phyloP scores from a whole-genome alignment of 2,797 vertebrate species.

The Poeciliopsis gracilis region DNA sequence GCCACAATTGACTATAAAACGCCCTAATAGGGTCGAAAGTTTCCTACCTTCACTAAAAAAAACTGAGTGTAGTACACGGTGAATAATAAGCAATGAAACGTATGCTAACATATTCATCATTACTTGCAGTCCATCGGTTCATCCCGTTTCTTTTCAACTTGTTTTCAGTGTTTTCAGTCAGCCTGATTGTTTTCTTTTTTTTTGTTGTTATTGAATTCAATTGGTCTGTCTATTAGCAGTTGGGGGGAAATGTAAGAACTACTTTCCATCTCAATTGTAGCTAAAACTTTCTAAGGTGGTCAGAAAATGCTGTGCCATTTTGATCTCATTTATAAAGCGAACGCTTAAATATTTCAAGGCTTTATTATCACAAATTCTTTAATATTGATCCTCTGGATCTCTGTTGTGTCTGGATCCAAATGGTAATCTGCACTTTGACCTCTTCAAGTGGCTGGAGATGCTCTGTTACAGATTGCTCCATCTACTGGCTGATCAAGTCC shows the following conservation, averaged over 20 bases:
- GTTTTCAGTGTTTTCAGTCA: neutral
- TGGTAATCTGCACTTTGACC: constrained; percentile 47
- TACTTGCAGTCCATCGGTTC: neutral
- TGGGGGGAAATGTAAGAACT: neutral
- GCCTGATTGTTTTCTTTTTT: neutral
- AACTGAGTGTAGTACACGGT: neutral
- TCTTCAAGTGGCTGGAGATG: constrained; percentile 39
- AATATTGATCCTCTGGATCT: constrained; percentile 12
- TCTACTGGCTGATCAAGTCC: constrained; percentile 81
- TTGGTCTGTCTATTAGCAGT: neutral
- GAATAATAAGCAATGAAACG: neutral
- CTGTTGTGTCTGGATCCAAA: constrained; percentile 17
- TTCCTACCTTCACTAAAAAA: neutral
- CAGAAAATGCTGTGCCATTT: neutral
- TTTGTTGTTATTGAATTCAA: neutral
- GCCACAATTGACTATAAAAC: no score
- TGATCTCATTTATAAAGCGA: neutral
- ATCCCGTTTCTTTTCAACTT: no score
- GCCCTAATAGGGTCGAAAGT: no score
- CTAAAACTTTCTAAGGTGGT: neutral
- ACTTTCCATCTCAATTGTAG: neutral
- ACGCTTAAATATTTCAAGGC: neutral
- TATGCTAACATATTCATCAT: neutral
- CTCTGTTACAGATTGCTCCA: constrained; percentile 76
- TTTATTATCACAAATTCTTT: neutral